Base-by-base conservation (phyloP, 2,113 vertebrate species). In the Cavia aperea region DNA sequence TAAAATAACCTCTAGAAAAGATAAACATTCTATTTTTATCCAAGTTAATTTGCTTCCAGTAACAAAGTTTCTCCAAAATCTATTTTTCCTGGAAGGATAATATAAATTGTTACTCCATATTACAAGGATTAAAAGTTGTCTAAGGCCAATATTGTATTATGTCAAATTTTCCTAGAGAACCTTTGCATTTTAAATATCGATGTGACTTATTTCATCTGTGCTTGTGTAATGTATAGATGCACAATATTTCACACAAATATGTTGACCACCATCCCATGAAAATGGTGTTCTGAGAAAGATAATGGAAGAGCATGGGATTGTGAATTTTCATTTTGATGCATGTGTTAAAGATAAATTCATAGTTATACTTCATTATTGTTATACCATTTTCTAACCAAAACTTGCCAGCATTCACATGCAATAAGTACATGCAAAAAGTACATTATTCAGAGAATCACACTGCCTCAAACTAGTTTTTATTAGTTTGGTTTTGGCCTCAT, bases 21-120 rank as follows among this genome's bases (percentile, higher is more conserved):
- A 88, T 36, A 85, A 19, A 1, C 5, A 6, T 90, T 85, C 29
- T 56, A 81, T 90, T 92, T 90, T 90, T 79, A 90, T 15, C 19
- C 89, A 83, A 92, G 68, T 89, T 63, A 70, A 93, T 79, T 78
- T 92, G 46, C 81, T 87, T 83, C 39, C 21, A 43, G 21, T 73
- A 84, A 58, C 15, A 86, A 49, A 4, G 36, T 73, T 86, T 68
- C 46, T 33, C 65, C 39, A 19, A 86, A 81, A 81, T 65, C 62
- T 92, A 72, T 78, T 60, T 94, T 82, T 75, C 13, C 14, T 93
- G 7, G 58, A 15, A 89, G n/a, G 68, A 78, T 86, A 72, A 93
- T 3, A 65, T 79, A 89, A 92, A 49, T 89, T 94, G 49, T 12
- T 63, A 56, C n/a, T 73, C n/a, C 39, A 79, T 46, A 92, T 78